Evolutionary conservation across 2,888 invertebrate species (phyloP).

Genomic region (Dysmachus trigonus): DNA sequence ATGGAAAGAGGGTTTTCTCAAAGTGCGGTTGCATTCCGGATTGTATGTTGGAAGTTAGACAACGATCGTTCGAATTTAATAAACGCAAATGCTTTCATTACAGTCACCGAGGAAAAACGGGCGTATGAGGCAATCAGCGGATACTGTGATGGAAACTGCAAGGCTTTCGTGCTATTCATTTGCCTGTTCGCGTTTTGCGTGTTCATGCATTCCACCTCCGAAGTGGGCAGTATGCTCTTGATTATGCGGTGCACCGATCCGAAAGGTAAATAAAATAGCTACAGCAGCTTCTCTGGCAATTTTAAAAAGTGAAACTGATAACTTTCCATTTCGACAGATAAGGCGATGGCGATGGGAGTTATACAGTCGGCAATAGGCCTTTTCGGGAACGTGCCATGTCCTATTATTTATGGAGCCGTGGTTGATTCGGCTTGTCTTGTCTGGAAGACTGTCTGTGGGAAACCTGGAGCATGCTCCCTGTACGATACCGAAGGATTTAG

Average conservation of each 20-base stretch:
- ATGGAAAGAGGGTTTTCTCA: conserved; percentile 69
- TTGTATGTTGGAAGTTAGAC: conserved; percentile 52
- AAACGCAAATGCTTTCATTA: background rate
- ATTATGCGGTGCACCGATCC: conserved; percentile 92
- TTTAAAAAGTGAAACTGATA: conserved; percentile 4
- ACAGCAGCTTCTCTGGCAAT: background rate
- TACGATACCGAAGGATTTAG: conserved; percentile 86
- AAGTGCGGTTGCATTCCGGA: conserved; percentile 67
- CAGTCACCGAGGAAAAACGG: conserved; percentile 59
- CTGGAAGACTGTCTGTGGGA: conserved; percentile 83
- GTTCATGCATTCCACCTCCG: conserved; percentile 91
- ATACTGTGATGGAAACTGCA: conserved; percentile 82
- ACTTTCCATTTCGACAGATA: conserved; percentile 68
- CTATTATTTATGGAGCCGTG: conserved; percentile 92
- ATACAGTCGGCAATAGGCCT: conserved; percentile 93
- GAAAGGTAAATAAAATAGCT: conserved; percentile 65
- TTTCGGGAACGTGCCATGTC: conserved; percentile 94
- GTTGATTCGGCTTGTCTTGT: conserved; percentile 91
- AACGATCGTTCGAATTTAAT: conserved; percentile 29
- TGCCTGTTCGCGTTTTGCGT: conserved; percentile 86
- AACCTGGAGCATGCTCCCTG: conserved; percentile 85
- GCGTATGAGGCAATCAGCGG: conserved; percentile 73
- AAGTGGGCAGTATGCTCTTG: conserved; percentile 89
- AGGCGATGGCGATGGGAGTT: conserved; percentile 93
- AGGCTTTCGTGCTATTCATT: conserved; percentile 82